phyloP scores from a whole-genome alignment of 1,140 invertebrate genomes.

The Drosophila mojavensis region DNA sequence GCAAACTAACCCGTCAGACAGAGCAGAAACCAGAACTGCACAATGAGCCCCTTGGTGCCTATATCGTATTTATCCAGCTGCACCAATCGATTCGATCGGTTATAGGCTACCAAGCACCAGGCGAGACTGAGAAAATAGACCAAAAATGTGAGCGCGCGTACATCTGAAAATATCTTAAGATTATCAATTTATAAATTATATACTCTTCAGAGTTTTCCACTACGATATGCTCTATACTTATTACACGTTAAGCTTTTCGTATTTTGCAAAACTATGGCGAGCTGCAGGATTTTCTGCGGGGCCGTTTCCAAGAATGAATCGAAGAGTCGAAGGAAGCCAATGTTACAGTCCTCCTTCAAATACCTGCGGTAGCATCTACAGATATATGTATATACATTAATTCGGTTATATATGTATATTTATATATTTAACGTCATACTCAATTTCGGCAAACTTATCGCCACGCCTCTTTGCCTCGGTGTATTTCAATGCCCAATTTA shows the following conservation, averaged over 20 bases:
- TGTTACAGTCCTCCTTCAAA: slow-evolving; percentile 62
- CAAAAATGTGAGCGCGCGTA: slow-evolving; percentile 42
- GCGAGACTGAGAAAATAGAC: slow-evolving; percentile 62
- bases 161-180: slow-evolving; percentile 41
- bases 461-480: slow-evolving; percentile 31
- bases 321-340: slow-evolving; percentile 66
- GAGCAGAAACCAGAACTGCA: slow-evolving; percentile 57
- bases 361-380: slow-evolving; percentile 51
- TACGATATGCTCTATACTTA: slow-evolving; percentile 2
- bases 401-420: not conserved
- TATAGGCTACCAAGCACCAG: slow-evolving; percentile 63
- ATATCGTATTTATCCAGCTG: slow-evolving; percentile 68
- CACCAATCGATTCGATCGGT: slow-evolving; percentile 56
- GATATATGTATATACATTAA: not conserved
- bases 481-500: slow-evolving; percentile 50
- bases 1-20: slow-evolving; percentile 48
- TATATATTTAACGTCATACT: slow-evolving; percentile 30
- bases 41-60: slow-evolving; percentile 46
- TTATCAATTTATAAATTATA: not conserved
- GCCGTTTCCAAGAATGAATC: slow-evolving; percentile 64
- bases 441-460: slow-evolving; percentile 46
- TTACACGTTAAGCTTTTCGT: slow-evolving; percentile 50
- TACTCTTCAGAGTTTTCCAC: not conserved
- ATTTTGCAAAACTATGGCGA: slow-evolving; percentile 50
- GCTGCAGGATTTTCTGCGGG: slow-evolving; percentile 64